Evolutionary conservation across 1,140 invertebrate genomes (phyloP).

Genomic region (Idris sp.): DNA sequence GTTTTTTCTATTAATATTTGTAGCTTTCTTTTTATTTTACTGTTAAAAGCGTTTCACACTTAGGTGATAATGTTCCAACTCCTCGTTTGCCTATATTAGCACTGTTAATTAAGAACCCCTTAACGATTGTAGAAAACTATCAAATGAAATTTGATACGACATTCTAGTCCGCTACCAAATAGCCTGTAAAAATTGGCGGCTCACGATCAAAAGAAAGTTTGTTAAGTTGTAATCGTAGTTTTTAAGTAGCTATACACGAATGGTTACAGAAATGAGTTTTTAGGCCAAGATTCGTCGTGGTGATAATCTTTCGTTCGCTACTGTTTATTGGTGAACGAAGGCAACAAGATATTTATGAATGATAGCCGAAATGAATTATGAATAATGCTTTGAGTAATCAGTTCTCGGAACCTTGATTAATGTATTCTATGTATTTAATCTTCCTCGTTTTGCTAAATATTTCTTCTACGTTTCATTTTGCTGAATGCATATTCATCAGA

Average conservation of each 20-base stretch:
- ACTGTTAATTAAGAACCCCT: conserved; percentile 70
- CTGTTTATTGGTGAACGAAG: conserved; percentile 65
- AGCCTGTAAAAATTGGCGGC: conserved; percentile 67
- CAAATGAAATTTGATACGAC: conserved; percentile 73
- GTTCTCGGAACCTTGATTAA: conserved; percentile 43
- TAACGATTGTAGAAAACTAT: conserved; percentile 75
- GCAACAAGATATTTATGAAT: conserved; percentile 57
- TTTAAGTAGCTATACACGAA: conserved; percentile 36
- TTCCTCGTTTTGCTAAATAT: conserved; percentile 37
- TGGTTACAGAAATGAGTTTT: conserved; percentile 68
- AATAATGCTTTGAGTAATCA: conserved; percentile 39
- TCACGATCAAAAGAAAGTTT: conserved; percentile 67
- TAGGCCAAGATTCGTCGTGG: conserved; percentile 70
- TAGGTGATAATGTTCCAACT: conserved; percentile 22
- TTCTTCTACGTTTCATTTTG: conserved; percentile 10
- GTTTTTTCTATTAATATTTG: no score
- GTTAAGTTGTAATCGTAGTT: conserved; percentile 47
- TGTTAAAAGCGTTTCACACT: conserved; percentile 54
- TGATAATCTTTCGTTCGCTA: conserved; percentile 72
- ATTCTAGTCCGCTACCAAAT: conserved; percentile 60
- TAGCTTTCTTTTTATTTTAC: no score
- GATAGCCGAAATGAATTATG: conserved; percentile 32
- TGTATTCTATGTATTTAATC: conserved; percentile 53
- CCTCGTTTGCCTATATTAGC: conserved; percentile 23
- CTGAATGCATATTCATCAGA: conserved; percentile 44